Evolutionary conservation across 2,888 invertebrate genomes (phyloP).

Genomic region (Lasioglossum calceatum): DNA sequence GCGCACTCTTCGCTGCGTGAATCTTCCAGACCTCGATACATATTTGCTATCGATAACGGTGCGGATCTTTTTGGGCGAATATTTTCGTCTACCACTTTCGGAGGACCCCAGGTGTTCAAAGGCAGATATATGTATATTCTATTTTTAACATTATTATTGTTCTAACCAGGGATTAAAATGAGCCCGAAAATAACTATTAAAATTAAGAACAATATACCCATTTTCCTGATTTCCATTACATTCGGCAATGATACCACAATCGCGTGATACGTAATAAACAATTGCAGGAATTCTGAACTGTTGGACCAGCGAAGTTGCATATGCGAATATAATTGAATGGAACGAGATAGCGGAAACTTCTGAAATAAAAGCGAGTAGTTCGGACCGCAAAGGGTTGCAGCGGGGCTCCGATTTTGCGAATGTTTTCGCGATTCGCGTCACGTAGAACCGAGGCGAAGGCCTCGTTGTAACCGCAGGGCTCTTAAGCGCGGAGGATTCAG

Average conservation of each 20-base stretch:
- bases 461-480: slow-evolving; percentile 1
- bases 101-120: rapidly evolving
- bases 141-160: background rate
- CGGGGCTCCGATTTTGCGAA: background rate
- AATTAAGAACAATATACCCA: too few species aligned
- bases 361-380: background rate
- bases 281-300: background rate
- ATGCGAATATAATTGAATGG: background rate
- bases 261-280: too few species aligned
- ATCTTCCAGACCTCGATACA: background rate
- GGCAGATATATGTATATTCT: too few species aligned
- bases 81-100: background rate
- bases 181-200: too few species aligned
- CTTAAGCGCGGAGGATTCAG: slow-evolving; percentile 6
- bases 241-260: background rate
- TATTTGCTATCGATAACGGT: background rate
- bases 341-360: background rate
- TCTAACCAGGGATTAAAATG: background rate
- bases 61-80: background rate
- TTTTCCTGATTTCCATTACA: background rate
- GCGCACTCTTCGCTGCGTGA: background rate
- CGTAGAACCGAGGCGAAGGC: background rate
- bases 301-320: background rate
- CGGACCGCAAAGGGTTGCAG: slow-evolving; percentile 1
- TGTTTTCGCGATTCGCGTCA: background rate